These are phyloP conservation scores for Gymnoscopelus microlampas DNA, from an alignment of 2,797 vertebrate species.

Conservation along the genomic window DNA sequence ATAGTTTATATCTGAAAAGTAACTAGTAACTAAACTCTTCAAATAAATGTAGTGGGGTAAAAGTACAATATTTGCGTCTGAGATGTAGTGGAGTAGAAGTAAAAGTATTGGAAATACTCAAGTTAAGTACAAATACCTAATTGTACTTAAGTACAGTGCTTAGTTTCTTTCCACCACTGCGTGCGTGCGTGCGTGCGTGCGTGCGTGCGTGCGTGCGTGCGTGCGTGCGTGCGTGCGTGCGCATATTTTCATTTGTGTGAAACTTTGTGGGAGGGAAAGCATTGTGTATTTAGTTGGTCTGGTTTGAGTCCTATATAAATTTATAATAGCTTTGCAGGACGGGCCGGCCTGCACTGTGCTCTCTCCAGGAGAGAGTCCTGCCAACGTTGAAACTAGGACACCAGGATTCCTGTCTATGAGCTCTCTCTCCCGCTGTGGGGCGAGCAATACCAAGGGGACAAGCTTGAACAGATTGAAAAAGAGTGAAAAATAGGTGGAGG, in stretches of 20 bases:
- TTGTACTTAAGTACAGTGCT: too few species aligned
- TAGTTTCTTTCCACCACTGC: too few species aligned
- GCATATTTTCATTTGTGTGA: conserved; percentile 21
- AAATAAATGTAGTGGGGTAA: too few species aligned
- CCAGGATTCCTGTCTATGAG: conserved; percentile 76
- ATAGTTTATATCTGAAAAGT: too few species aligned
- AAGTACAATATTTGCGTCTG: too few species aligned
- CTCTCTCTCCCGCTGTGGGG: conserved; percentile 76
- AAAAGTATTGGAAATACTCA: too few species aligned
- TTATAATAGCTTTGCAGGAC: conserved; percentile 41
- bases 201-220: conserved; percentile 25
- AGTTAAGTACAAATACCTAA: too few species aligned
- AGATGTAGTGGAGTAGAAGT: too few species aligned
- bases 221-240: conserved; percentile 17
- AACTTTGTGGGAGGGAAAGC: conserved; percentile 26
- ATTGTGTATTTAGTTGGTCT: conserved; percentile 26
- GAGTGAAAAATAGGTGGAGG: conserved; percentile 68
- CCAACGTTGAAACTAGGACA: conserved; percentile 79
- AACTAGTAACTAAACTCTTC: too few species aligned
- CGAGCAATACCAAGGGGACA: conserved; percentile 73
- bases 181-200: conserved; percentile 28
- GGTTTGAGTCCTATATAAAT: conserved; percentile 46
- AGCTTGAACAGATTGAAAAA: conserved; percentile 66
- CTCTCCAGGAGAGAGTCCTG: conserved; percentile 55
- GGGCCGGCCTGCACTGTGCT: conserved; percentile 66